These are phyloP conservation scores for Pogonomyrmex californicus DNA, from an alignment of 1,140 invertebrate species.

Conservation along the genomic window DNA sequence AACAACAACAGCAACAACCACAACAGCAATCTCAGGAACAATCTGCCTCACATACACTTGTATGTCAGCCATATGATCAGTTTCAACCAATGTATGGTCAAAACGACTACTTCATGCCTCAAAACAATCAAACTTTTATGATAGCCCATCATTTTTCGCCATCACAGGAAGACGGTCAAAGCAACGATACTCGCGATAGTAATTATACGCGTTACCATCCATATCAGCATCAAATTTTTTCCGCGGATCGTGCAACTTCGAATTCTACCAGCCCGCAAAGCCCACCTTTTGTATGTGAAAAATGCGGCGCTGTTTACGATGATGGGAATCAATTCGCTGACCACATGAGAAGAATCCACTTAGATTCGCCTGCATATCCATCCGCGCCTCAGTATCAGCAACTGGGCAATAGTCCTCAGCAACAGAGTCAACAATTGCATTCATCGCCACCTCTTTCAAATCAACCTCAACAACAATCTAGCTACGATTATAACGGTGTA, in stretches of 20 bases:
- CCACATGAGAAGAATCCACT: slow-evolving; percentile 90
- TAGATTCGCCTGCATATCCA: slow-evolving; percentile 86
- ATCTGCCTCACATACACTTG: not conserved
- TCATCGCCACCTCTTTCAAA: slow-evolving; percentile 77
- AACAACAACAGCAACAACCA: slow-evolving; percentile 75
- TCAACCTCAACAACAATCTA: slow-evolving; percentile 83
- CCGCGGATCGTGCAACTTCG: slow-evolving; percentile 86
- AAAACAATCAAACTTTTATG: slow-evolving; percentile 79
- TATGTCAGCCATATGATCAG: slow-evolving; percentile 69
- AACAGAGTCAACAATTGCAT: slow-evolving; percentile 72
- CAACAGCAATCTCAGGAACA: slow-evolving; percentile 85
- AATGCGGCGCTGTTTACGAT: slow-evolving; percentile 92
- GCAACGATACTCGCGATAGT: slow-evolving; percentile 51
- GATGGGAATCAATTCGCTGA: slow-evolving; percentile 91
- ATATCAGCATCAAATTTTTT: slow-evolving; percentile 86
- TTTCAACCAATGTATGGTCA: slow-evolving; percentile 79
- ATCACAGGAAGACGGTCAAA: slow-evolving; percentile 72
- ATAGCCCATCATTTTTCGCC: slow-evolving; percentile 79
- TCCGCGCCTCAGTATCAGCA: slow-evolving; percentile 80
- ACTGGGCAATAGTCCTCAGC: slow-evolving; percentile 77
- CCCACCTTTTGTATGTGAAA: slow-evolving; percentile 92
- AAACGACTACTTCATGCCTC: slow-evolving; percentile 77
- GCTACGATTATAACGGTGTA: slow-evolving; percentile 82
- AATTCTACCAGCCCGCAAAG: slow-evolving; percentile 90
- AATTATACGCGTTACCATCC: slow-evolving; percentile 80